Evolutionary conservation across 1,140 invertebrate species (phyloP).

Genomic region (Platorchestia sp.): DNA sequence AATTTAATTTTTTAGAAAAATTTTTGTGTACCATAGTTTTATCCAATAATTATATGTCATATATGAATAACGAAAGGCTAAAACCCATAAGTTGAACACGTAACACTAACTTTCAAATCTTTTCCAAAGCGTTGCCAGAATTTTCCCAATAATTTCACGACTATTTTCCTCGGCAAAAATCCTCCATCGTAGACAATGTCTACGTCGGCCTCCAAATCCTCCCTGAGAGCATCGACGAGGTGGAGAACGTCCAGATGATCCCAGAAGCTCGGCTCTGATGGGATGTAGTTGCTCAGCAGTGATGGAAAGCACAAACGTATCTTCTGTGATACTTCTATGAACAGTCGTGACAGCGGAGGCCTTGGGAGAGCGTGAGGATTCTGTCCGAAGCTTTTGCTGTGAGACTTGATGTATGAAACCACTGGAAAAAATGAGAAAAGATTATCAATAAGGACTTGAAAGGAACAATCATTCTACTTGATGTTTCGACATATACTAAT

Average conservation of each 20-base stretch:
- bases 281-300: neutral
- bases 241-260: neutral
- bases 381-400: neutral
- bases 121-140: conserved; percentile 18
- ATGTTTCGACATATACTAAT: no score
- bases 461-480: no score
- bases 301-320: neutral
- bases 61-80: neutral
- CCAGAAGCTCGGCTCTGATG: neutral
- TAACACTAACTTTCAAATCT: neutral
- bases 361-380: neutral
- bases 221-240: neutral
- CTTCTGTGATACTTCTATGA: conserved; percentile 24
- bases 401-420: neutral
- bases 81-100: neutral
- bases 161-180: conserved; percentile 23
- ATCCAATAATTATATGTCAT: neutral
- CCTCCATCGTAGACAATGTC: conserved; percentile 18
- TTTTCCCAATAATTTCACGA: neutral
- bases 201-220: neutral
- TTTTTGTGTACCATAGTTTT: no score
- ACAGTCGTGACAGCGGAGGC: neutral
- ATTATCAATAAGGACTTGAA: no score
- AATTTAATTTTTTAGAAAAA: no score
- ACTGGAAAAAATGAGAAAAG: neutral